phyloP scores from a whole-genome alignment of 2,797 vertebrate genomes.

The Saxicola maurus region DNA sequence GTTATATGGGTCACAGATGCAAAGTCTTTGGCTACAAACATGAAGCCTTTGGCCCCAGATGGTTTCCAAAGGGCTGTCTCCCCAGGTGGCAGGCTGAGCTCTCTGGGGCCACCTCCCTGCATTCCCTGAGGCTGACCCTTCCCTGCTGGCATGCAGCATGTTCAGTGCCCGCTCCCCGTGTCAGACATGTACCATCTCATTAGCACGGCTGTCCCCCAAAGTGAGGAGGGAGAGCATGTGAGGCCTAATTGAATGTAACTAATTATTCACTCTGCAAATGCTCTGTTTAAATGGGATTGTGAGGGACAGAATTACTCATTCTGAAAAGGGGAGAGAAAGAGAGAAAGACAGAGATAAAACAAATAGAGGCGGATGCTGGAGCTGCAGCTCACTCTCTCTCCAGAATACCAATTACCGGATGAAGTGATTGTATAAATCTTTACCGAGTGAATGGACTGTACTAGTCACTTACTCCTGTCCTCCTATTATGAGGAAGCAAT shows the following conservation, averaged over 20 bases:
- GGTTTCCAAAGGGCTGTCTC: no score
- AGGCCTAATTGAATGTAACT: slow-evolving; percentile 76
- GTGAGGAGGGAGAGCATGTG: slow-evolving; percentile 38
- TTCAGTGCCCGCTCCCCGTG: background rate
- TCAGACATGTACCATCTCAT: slow-evolving; percentile 52
- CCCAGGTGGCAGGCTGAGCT: background rate
- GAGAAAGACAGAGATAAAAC: slow-evolving; percentile 70
- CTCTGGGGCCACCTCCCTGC: background rate
- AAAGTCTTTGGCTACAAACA: background rate
- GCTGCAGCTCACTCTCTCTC: slow-evolving; percentile 46
- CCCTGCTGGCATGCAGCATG: fast-evolving
- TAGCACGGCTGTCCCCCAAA: slow-evolving; percentile 56
- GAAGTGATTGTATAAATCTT: slow-evolving; percentile 55
- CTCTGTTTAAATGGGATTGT: slow-evolving; percentile 72
- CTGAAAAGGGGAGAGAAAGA: slow-evolving; percentile 58
- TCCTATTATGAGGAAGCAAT: background rate
- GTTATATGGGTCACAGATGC: fast-evolving
- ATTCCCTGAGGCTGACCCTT: background rate
- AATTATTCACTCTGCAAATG: slow-evolving; percentile 71
- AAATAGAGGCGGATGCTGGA: slow-evolving; percentile 64
- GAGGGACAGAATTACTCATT: slow-evolving; percentile 77
- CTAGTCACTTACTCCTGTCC: slow-evolving; percentile 41
- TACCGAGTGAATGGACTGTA: slow-evolving; percentile 27
- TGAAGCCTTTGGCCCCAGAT: background rate
- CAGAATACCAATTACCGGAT: slow-evolving; percentile 69